These are phyloP conservation scores for Corythornis madagascariensis DNA, from an alignment of 2,113 vertebrate species.

Conservation along the genomic window DNA sequence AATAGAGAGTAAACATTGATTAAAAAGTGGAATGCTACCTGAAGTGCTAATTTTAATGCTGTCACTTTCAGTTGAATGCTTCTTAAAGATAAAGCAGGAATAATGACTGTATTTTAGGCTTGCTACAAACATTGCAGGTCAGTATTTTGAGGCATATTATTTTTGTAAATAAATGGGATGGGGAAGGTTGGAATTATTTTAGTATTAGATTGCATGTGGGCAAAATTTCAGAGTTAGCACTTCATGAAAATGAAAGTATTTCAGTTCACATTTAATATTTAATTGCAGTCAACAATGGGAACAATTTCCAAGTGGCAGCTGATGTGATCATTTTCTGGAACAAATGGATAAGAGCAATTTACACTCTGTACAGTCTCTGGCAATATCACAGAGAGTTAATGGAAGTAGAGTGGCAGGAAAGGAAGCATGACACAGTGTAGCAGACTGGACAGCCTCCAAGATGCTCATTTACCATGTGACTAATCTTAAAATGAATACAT, in stretches of 20 bases:
- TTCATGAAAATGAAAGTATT: conserved; percentile 52
- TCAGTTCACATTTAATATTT: conserved; percentile 53
- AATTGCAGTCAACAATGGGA: conserved; percentile 50
- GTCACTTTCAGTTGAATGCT: background rate
- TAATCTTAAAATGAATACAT: conserved; percentile 74
- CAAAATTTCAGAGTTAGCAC: background rate
- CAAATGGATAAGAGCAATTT: conserved; percentile 65
- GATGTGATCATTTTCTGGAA: conserved; percentile 67
- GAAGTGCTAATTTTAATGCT: background rate
- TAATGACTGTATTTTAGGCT: background rate
- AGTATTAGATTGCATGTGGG: background rate
- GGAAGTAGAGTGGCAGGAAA: conserved; percentile 22
- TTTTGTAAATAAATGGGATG: background rate
- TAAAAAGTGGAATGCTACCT: background rate
- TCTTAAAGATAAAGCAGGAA: background rate
- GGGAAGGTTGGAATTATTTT: background rate
- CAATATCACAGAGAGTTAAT: conserved; percentile 61
- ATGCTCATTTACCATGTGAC: conserved; percentile 68
- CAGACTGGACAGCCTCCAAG: conserved; percentile 70
- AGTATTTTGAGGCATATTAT: background rate
- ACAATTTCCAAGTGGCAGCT: conserved; percentile 48
- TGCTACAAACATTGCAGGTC: background rate
- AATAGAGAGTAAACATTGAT: background rate
- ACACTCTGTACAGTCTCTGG: conserved; percentile 31
- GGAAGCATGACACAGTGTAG: conserved; percentile 27